Percentiles rank a stretch among this genome's conserved stretches.
Evolutionary conservation across 2,113 vertebrate species (phyloP).

Genomic region (Narcine bancroftii): DNA sequence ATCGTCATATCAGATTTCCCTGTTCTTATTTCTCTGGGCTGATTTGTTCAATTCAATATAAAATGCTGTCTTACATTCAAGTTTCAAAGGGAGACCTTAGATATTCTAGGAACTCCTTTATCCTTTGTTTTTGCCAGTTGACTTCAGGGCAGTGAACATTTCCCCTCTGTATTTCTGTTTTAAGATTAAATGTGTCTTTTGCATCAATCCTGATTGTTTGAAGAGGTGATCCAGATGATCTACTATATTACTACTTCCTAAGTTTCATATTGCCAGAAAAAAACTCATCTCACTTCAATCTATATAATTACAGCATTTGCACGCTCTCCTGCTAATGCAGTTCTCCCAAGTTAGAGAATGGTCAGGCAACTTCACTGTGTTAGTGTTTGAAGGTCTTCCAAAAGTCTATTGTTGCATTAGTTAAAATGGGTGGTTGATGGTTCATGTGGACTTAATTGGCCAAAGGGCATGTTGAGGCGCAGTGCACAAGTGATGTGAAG

Average conservation of each 20-base stretch:
- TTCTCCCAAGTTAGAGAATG: neutral
- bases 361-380: neutral
- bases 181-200: neutral
- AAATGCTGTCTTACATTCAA: neutral
- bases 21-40: neutral
- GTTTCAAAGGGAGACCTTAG: too few relatives aligned
- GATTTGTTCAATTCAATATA: neutral
- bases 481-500: too few relatives aligned
- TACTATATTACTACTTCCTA: neutral
- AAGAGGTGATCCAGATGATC: neutral
- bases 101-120: neutral
- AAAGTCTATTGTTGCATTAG: too few relatives aligned
- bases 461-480: too few relatives aligned
- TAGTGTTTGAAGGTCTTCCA: neutral
- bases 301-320: neutral
- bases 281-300: neutral
- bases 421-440: too few relatives aligned
- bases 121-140: neutral
- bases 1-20: neutral
- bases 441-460: too few relatives aligned
- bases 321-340: neutral
- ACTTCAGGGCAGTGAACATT: neutral
- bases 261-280: neutral
- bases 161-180: neutral
- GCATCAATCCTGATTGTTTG: neutral